These are phyloP conservation scores for Cantharis rufa DNA, from an alignment of 2,888 invertebrate species.

Conservation along the genomic window DNA sequence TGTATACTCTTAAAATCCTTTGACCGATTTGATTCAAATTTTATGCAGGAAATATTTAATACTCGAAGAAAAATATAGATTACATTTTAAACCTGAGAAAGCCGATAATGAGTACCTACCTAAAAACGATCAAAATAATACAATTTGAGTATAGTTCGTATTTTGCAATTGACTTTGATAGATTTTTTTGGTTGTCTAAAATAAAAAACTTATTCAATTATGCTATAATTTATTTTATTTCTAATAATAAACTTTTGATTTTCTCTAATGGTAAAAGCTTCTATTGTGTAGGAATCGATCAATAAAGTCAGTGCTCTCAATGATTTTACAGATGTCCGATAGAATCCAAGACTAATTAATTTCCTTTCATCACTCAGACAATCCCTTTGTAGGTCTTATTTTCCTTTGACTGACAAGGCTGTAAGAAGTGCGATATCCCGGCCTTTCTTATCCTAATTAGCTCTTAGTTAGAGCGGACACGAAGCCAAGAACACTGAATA, in stretches of 20 bases:
- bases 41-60: too few species aligned
- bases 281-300: conserved; percentile 9
- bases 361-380: conserved; percentile 51
- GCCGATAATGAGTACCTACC: too few species aligned
- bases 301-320: conserved; percentile 22
- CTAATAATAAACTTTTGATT: not conserved
- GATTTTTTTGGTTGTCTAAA: not conserved
- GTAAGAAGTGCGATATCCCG: conserved; percentile 44
- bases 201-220: not conserved
- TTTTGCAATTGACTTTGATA: too few species aligned
- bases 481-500: conserved; percentile 42
- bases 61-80: too few species aligned
- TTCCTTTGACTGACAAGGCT: conserved; percentile 49
- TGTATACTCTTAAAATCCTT: too few species aligned
- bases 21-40: too few species aligned
- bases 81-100: too few species aligned
- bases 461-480: conserved; percentile 46
- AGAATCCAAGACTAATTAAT: conserved; percentile 47
- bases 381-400: conserved; percentile 48
- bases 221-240: not conserved
- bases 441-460: conserved; percentile 52
- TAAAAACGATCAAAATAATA: not conserved
- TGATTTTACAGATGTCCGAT: conserved; percentile 38
- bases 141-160: not conserved
- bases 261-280: not conserved